Evolutionary conservation across 2,113 vertebrate species (phyloP).

Genomic region (Dipodomys stephensi): DNA sequence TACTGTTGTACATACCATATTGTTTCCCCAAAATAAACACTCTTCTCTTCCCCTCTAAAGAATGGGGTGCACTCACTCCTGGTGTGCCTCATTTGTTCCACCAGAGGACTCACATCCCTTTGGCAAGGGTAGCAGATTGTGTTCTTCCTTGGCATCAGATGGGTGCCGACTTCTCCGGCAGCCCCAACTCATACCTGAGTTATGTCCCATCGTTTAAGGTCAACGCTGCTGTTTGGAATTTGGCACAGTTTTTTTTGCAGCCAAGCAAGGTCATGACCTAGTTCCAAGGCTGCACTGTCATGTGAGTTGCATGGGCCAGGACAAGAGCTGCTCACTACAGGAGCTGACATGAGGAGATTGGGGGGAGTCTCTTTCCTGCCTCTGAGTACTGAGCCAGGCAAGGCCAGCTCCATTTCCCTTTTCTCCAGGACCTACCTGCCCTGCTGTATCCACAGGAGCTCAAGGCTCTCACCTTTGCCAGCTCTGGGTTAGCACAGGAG

Average conservation of each 20-base stretch:
- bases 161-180: not conserved
- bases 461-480: not conserved
- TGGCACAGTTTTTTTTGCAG: not conserved
- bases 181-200: not conserved
- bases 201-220: not conserved
- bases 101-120: not conserved
- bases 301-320: not conserved
- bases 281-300: not conserved
- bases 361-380: not conserved
- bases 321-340: not conserved
- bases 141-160: not conserved
- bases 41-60: not conserved
- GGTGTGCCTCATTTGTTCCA: not conserved
- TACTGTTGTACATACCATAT: too few relatives aligned
- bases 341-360: not conserved
- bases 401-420: rapidly evolving
- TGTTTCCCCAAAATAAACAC: not conserved
- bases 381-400: not conserved
- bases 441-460: not conserved
- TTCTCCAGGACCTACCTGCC: not conserved
- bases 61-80: not conserved
- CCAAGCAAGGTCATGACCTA: not conserved
- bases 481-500: not conserved
- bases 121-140: not conserved
- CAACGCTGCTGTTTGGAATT: not conserved